phyloP scores from a whole-genome alignment of 2,113 vertebrate species.

The Rhinopomastus cyanomelas region DNA sequence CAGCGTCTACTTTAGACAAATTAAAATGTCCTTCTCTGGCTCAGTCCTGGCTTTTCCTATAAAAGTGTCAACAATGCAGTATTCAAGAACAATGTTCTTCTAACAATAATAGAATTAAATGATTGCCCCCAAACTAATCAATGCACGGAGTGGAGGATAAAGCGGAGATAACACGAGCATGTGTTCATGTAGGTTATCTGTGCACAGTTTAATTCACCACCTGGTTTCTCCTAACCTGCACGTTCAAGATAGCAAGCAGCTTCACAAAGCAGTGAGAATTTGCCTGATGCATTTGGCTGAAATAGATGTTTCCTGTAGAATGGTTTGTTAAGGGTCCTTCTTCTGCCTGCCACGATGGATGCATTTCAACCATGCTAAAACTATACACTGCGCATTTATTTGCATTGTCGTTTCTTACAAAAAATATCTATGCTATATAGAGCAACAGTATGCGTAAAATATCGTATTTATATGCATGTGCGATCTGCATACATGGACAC shows the following conservation, averaged over 20 bases:
- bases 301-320: not conserved
- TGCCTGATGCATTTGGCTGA: not conserved
- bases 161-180: not conserved
- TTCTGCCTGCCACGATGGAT: not conserved
- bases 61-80: not conserved
- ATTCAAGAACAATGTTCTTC: not conserved
- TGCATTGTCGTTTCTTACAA: not conserved
- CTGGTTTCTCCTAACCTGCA: not conserved
- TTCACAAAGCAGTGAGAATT: not conserved
- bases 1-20: not conserved
- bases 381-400: not conserved
- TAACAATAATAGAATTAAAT: not conserved
- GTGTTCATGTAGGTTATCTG: not conserved
- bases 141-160: not conserved
- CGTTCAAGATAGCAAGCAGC: not conserved
- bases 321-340: not conserved
- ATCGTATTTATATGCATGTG: not conserved
- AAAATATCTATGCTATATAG: rapidly evolving
- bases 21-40: not conserved
- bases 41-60: not conserved
- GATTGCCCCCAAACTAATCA: not conserved
- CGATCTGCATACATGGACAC: rapidly evolving
- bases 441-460: not conserved
- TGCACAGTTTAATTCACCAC: not conserved
- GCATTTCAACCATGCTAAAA: not conserved